A percentile compares a stretch with the other conserved stretches of the same genome.
Conservation (phyloP, 2,797 vertebrate genomes). For the Rhyacichthys aspro region DNA sequence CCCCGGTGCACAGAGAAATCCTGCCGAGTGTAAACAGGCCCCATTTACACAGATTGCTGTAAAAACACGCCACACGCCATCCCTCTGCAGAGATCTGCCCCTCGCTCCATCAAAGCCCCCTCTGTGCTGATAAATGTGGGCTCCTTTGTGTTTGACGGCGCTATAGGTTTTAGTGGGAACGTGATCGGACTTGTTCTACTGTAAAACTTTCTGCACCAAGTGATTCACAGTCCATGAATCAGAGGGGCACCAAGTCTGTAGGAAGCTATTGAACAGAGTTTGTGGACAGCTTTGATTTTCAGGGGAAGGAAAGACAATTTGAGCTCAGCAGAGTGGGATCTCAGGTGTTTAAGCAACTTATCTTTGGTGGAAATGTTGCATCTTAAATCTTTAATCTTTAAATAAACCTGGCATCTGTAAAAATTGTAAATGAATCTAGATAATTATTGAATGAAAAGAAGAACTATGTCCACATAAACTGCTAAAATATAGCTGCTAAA, state of each 20-base stretch:
- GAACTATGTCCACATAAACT: too few species aligned
- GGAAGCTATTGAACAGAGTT: too few species aligned
- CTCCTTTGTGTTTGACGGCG: constrained; percentile 52
- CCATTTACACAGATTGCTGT: constrained; percentile 69
- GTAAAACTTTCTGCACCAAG: constrained; percentile 5
- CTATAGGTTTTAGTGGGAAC: constrained; percentile 31
- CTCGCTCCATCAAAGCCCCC: constrained; percentile 54
- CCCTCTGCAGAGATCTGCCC: constrained; percentile 50
- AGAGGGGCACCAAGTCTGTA: background rate
- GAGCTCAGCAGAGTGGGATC: too few species aligned
- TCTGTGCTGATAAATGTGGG: constrained; percentile 70
- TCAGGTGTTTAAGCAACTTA: too few species aligned
- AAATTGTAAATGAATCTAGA: too few species aligned
- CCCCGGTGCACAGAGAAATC: constrained; percentile 46
- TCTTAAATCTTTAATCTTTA: too few species aligned
- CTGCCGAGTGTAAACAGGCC: constrained; percentile 58
- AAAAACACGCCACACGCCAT: constrained; percentile 62
- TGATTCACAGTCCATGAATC: constrained; percentile 4
- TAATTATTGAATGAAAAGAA: too few species aligned
- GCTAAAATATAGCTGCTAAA: too few species aligned
- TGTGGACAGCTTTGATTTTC: too few species aligned
- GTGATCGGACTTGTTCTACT: constrained; percentile 36
- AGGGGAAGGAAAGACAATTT: too few species aligned
- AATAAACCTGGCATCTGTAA: too few species aligned
- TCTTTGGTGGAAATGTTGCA: too few species aligned